Base-by-base conservation (phyloP, 92 coral and sea anemone genomes). In the Heliopora coerulea region DNA sequence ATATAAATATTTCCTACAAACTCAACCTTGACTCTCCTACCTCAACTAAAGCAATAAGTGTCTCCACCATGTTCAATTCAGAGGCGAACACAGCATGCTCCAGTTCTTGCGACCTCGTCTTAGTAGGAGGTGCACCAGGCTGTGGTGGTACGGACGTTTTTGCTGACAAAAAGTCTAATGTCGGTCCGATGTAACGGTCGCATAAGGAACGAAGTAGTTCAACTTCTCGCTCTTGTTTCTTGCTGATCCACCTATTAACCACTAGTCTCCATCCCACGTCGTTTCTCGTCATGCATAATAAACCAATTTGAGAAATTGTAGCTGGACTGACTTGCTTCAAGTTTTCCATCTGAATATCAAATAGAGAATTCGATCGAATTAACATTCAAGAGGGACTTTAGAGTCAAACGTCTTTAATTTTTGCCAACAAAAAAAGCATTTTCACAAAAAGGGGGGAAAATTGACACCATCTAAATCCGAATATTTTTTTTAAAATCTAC, bases 231-330 rank as follows among this genome's bases (percentile, higher is more conserved):
- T 93, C 98, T 72, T 87, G 86, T 24, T 96, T 88, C 73, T 79
- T 82, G 3, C 83, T 81, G 63, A 93, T 87, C 98, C 98, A 93
- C 73, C 96, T 85, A 33, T 93, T 90, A 19, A 89, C 89, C 42
- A 93, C 79, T 10, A 93, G 86, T 8, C 91, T 96, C 98, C 98
- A 93, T 81, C 86, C 91, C 57, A 93, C 93, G 73, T 93, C 98
- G 10, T 89, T 78, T 44, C 68, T 54, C 80, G 82, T 89, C 74
- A 93, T 72, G 44, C 82, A 80, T 62, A 93, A 87, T 80, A 93
- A 86, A 77, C 98, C 98, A 59, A 93, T 85, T 17, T 91, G 91
- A 49, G 87, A 93, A 21, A 93, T 75, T 0, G 88, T 86, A 9
- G 96, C 86, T 62, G 98, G 98, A 79, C 91, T 89, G 56, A 89